Conservation (phyloP, 2,888 invertebrate species). For the Drosophila putrida region DNA sequence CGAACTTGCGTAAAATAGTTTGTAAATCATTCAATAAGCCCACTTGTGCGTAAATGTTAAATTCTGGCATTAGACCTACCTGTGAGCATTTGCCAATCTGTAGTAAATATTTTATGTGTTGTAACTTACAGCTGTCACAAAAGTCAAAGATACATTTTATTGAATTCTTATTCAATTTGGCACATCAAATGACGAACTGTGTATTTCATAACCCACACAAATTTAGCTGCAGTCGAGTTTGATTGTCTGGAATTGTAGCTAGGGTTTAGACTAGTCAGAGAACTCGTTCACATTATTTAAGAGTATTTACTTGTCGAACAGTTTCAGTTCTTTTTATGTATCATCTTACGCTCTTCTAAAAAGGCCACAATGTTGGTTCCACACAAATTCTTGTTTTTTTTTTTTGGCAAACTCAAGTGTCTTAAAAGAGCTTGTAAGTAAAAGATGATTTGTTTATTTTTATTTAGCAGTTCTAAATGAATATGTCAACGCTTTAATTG, state of each 20-base stretch:
- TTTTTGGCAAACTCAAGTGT: background rate
- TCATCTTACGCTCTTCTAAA: background rate
- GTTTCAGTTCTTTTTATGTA: background rate
- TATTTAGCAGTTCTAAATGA: background rate
- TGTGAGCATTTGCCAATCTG: constrained; percentile 3
- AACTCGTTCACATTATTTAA: background rate
- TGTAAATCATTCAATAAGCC: constrained; percentile 19
- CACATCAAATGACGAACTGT: background rate
- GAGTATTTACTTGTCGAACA: background rate
- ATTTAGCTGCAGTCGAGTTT: background rate
- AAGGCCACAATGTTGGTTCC: background rate
- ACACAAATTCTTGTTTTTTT: background rate
- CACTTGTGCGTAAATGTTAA: constrained; percentile 14
- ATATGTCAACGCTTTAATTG: no score
- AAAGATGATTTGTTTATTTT: background rate
- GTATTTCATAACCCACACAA: background rate
- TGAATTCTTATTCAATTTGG: constrained; percentile 5
- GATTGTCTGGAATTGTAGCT: background rate
- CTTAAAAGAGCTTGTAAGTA: background rate
- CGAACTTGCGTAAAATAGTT: constrained; percentile 11
- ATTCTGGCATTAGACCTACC: constrained; percentile 1
- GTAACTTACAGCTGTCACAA: constrained; percentile 11
- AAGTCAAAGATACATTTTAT: background rate
- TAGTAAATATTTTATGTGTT: constrained; percentile 13
- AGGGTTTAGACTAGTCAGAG: background rate